Percentiles rank a stretch among this genome's conserved stretches.
Evolutionary conservation across 2,888 invertebrate genomes (phyloP).

Genomic region (Neoascia interrupta): DNA sequence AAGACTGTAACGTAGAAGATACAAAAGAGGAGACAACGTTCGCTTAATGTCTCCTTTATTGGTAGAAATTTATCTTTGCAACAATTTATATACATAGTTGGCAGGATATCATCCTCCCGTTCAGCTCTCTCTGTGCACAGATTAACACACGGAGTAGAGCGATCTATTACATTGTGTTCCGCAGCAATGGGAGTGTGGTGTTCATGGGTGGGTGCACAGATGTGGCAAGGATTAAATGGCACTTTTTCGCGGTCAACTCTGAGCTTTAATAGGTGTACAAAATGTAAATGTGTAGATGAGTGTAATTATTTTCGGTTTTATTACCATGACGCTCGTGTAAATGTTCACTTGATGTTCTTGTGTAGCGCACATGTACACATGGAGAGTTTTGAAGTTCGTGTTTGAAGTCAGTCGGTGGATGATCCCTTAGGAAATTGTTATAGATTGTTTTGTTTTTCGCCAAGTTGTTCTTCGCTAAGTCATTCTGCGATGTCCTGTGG

Average conservation of each 20-base stretch:
- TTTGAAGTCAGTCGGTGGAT: too few species aligned
- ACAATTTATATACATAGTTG: slow-evolving; percentile 66
- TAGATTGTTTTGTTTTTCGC: too few species aligned
- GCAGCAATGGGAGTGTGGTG: background rate
- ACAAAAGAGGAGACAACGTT: slow-evolving; percentile 61
- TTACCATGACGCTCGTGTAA: too few species aligned
- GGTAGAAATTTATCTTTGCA: slow-evolving; percentile 68
- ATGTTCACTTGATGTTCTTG: too few species aligned
- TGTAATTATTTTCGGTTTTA: slow-evolving; percentile 24
- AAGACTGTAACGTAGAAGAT: slow-evolving; percentile 33
- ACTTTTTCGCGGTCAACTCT: slow-evolving; percentile 57
- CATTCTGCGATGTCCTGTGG: too few species aligned
- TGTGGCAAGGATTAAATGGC: slow-evolving; percentile 62
- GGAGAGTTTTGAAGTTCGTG: too few species aligned
- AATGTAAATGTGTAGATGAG: slow-evolving; percentile 10
- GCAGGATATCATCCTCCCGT: slow-evolving; percentile 42
- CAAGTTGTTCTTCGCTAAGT: too few species aligned
- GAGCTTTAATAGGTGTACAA: slow-evolving; percentile 15
- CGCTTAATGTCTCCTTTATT: slow-evolving; percentile 69
- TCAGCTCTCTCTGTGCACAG: slow-evolving; percentile 35
- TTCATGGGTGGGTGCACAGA: slow-evolving; percentile 21
- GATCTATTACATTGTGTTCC: slow-evolving; percentile 42
- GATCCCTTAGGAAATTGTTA: too few species aligned
- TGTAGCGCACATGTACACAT: too few species aligned
- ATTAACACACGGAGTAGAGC: slow-evolving; percentile 54